A percentile compares a stretch with the other conserved stretches of the same genome.
Conservation (phyloP, 1,140 invertebrate genomes). For the Coptotermes formosanus region DNA sequence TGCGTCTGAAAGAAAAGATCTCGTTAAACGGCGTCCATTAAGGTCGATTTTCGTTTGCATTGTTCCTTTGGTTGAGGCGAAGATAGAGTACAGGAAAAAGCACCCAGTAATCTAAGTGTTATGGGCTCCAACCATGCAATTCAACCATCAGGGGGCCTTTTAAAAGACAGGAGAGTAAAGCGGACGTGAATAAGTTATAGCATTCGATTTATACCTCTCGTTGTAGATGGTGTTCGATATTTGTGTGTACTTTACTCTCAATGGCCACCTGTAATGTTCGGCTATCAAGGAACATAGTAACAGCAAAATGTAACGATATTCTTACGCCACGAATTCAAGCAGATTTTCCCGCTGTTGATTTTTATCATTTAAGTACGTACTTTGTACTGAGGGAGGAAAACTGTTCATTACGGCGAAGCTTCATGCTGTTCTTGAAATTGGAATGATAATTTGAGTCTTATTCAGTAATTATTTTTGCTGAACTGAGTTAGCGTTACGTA, state of each 20-base stretch:
- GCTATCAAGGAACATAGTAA: neutral
- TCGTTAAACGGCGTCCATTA: neutral
- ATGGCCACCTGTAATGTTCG: neutral
- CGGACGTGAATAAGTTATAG: neutral
- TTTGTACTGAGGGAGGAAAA: neutral
- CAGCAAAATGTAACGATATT: neutral
- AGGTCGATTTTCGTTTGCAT: neutral
- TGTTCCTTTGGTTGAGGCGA: neutral
- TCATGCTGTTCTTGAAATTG: neutral
- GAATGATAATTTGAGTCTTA: neutral
- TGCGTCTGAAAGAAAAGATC: neutral
- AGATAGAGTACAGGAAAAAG: neutral
- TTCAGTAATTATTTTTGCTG: no score
- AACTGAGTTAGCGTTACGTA: no score
- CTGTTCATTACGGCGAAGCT: neutral
- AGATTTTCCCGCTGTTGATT: neutral
- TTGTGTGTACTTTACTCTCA: neutral
- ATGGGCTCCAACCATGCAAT: neutral
- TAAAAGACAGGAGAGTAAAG: neutral
- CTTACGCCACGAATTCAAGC: neutral
- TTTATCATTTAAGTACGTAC: neutral
- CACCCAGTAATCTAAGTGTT: neutral
- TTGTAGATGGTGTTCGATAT: conserved; percentile 14
- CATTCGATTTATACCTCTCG: neutral
- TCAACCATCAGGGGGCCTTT: neutral